Evolutionary conservation across 2,113 vertebrate species (phyloP).

Genomic region (Gallinago media): DNA sequence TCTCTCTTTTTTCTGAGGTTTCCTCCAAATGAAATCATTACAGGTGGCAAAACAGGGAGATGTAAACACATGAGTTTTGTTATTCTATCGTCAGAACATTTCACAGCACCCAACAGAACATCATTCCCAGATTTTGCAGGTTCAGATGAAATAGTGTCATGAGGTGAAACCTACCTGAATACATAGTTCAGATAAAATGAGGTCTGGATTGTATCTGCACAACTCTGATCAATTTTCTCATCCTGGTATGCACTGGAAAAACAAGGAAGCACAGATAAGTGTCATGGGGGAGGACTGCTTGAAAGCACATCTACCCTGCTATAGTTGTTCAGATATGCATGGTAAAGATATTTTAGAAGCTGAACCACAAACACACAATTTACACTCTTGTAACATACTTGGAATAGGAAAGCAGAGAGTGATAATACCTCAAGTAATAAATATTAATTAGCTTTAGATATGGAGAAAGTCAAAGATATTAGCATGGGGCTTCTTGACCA

Average conservation of each 20-base stretch:
- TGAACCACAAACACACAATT: not conserved
- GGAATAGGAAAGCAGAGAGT: not conserved
- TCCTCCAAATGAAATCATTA: not conserved
- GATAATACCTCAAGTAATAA: not conserved
- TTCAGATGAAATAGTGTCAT: not conserved
- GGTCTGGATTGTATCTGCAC: not conserved
- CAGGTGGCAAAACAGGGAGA: not conserved
- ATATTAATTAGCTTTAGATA: not conserved
- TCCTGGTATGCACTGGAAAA: not conserved
- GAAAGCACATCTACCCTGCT: not conserved
- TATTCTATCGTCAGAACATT: not conserved
- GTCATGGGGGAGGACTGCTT: not conserved
- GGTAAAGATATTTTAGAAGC: not conserved
- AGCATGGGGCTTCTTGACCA: accelerated
- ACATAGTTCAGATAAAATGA: not conserved
- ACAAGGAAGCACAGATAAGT: not conserved
- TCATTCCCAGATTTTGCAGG: not conserved
- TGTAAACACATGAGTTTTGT: not conserved
- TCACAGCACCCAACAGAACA: not conserved
- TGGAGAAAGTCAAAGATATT: not conserved
- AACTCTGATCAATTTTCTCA: not conserved
- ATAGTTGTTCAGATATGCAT: not conserved
- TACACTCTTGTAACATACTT: not conserved
- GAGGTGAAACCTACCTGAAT: not conserved
- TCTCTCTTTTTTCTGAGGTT: not conserved